Evolutionary conservation across 1,140 invertebrate species (phyloP).

Genomic region (Sycobia sp.): DNA sequence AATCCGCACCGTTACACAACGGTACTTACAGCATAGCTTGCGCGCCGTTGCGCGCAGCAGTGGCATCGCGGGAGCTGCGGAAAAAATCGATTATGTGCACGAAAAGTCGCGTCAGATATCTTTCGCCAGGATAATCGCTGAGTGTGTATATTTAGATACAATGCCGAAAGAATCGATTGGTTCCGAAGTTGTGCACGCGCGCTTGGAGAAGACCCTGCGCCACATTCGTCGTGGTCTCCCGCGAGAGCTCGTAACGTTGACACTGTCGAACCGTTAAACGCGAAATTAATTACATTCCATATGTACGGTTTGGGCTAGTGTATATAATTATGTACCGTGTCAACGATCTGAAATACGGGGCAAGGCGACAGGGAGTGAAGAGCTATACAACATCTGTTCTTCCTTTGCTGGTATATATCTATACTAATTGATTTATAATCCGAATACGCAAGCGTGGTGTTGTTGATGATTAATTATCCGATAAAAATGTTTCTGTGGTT

Average conservation of each 20-base stretch:
- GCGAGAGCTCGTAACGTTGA: constrained; percentile 15
- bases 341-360: too few species aligned
- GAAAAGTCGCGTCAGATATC: constrained; percentile 18
- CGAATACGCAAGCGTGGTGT: not conserved
- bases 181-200: constrained; percentile 18
- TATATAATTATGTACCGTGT: too few species aligned
- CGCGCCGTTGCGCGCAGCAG: too few species aligned
- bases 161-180: constrained; percentile 33
- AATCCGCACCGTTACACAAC: too few species aligned
- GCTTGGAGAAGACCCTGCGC: not conserved
- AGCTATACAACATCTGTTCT: too few species aligned
- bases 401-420: too few species aligned
- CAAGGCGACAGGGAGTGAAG: not conserved
- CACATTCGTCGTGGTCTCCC: constrained; percentile 10
- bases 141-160: too few species aligned
- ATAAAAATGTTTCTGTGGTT: constrained; percentile 18
- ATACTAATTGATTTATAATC: constrained; percentile 27
- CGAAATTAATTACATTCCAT: constrained; percentile 10
- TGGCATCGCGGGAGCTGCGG: not conserved
- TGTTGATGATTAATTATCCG: constrained; percentile 15
- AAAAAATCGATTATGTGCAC: constrained; percentile 29
- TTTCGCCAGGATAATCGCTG: constrained; percentile 19
- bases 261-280: constrained; percentile 20
- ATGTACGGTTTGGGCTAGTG: too few species aligned
- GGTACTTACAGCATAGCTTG: too few species aligned